Base-by-base conservation (phyloP, 2,888 invertebrate genomes). In the Drosophila affinis region DNA sequence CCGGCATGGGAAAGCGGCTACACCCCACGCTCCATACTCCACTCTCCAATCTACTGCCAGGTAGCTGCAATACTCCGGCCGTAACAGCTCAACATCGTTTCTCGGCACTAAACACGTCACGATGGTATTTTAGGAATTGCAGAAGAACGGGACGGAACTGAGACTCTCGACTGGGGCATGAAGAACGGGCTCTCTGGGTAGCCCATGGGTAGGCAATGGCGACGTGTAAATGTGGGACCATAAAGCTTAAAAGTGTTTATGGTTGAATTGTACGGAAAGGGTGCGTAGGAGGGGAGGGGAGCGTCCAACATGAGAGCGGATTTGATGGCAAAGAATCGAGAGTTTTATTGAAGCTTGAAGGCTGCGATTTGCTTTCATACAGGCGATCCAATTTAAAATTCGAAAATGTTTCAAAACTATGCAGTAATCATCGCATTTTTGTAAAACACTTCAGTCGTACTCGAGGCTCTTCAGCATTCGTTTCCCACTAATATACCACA, bases 161-260 rank as follows among this genome's bases (percentile, higher is more conserved):
- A 12, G 34, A 32, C 32, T 21, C 21, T 21, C 10, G 10, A 46
- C 12, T 3, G 21, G 48, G 63, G 17, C 9, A 12, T 9, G 21
- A 24, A 54, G 47, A 27, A 57, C 60, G 45, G 59, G 62, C 34
- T 51, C 49, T 55, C 54, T 17, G 64, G 53, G 52, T 59, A 58
- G 46, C 64, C 64, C 53, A 65, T 27, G 71, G 59, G 63, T 76
- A 86, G 81, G 79, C 83, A 73, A 75, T 83, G 77, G 75, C 80
- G 75, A 83, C 81, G 83, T 83, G 83, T 83, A 80, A 83, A 83
- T 77, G 87, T 84, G 81, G 68, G 51, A 69, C 79, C 69, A 87
- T 80, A 78, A 85, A 85, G 82, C 78, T 87, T 73, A 81, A 83
- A 78, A 78, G 84, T 78, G 88, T 86, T 81, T 83, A 79, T 83